Evolutionary conservation across 2,797 vertebrate genomes (phyloP), one percentile per base, ranked within the genome.

Genomic region (Neopelma chrysocephalum): DNA sequence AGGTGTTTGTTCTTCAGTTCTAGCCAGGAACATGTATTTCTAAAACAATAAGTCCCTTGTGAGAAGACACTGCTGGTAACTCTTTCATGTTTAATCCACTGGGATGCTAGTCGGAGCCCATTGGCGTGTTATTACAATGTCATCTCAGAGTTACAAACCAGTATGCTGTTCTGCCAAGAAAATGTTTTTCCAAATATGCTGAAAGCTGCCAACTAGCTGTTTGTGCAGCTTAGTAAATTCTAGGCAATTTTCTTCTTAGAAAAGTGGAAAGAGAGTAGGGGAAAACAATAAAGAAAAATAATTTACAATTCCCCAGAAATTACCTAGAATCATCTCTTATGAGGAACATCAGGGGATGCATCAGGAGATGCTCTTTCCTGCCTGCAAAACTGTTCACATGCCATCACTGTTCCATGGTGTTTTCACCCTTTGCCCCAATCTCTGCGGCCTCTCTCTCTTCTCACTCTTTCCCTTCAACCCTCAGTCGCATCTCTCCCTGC

Each of bases 141-240:
- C 53, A 50, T 61, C 78, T 45, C 56, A 25, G 70, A 68, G 45
- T 85, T 93, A 60, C 83, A 87, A 95, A 94, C 60, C 81, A 65
- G 38, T 25, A 11, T 48, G 50, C 73, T 51, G 3, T 87, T 95
- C 65, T 95, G 75, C 88, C 71, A 77, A 77, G 27, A n/a, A 93
- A 93, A 47, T 82, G 22, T 65, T 96, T 96, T 89, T 92, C 71
- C 71, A 95, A 92, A 93, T 87, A 80, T 8, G 38, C 81, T 65
- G 81, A 89, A 84, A 89, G 86, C 90, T 95, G 75, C 86, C 91
- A 87, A 82, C 64, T 19, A 90, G 64, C 45, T 96, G 77, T 87
- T 96, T 91, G 82, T 88, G 90, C 82, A 66, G 88, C 85, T 95
- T 85, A 71, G 81, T 61, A 94, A 95, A 95, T 87, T 71, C 88